phyloP scores from a whole-genome alignment of 2,888 invertebrate species.

The Chironomus riparius region DNA sequence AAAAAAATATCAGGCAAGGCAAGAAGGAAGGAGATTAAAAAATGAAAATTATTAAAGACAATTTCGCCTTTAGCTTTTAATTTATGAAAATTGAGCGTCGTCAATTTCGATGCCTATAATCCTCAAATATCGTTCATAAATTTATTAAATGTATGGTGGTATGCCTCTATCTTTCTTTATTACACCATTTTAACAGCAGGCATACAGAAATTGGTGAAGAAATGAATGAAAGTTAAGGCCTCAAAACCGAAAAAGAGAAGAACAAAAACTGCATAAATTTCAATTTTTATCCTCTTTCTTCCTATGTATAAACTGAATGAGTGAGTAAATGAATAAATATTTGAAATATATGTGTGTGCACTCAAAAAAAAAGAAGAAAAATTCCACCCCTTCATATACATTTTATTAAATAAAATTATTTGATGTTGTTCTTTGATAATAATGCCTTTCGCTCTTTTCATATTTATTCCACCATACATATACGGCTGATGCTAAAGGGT shows the following conservation, averaged over 20 bases:
- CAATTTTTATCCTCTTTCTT: slow-evolving; percentile 6
- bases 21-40: not conserved
- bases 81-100: slow-evolving; percentile 26
- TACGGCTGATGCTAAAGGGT: no score
- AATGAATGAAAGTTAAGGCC: not conserved
- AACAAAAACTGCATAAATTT: slow-evolving; percentile 11
- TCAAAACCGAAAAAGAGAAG: not conserved
- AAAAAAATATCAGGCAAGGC: not conserved
- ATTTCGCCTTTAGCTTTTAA: slow-evolving; percentile 24
- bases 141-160: not conserved
- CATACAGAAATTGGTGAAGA: not conserved
- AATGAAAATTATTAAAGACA: slow-evolving; percentile 9
- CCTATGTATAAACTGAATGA: no score
- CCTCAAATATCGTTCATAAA: slow-evolving; percentile 4
- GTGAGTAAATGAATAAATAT: no score
- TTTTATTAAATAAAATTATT: slow-evolving; percentile 27
- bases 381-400: slow-evolving; percentile 7
- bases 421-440: slow-evolving; percentile 26
- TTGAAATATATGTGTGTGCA: not conserved
- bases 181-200: slow-evolving; percentile 1
- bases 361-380: not conserved
- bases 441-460: slow-evolving; percentile 12
- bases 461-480: not conserved
- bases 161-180: not conserved
- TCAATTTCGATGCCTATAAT: slow-evolving; percentile 22